Percentiles rank a stretch among this genome's conserved stretches.
phyloP scores from a whole-genome alignment of 2,888 invertebrate species.

The Oxyscelio sp. region DNA sequence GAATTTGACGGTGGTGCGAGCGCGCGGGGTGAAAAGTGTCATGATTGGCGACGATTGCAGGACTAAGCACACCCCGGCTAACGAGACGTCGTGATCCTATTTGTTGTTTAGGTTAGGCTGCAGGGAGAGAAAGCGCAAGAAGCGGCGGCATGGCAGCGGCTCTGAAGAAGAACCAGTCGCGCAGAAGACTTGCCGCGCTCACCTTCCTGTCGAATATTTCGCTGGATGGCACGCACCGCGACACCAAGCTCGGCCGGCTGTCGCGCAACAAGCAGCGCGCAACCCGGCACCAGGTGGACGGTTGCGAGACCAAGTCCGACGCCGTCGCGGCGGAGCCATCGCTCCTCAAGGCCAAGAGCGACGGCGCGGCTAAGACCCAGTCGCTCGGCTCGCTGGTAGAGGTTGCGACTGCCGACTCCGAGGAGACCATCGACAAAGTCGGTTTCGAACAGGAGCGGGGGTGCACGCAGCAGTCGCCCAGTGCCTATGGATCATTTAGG shows the following conservation, averaged over 20 bases:
- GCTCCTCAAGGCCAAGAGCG: neutral
- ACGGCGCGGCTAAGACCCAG: conserved; percentile 18
- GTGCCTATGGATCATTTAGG: conserved; percentile 77
- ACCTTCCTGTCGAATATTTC: conserved; percentile 98
- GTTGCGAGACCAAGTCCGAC: neutral
- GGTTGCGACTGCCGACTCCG: conserved; percentile 83
- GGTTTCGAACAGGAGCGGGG: conserved; percentile 84
- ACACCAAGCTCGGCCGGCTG: conserved; percentile 90
- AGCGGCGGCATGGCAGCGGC: conserved; percentile 89
- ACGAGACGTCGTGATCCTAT: conserved; percentile 46
- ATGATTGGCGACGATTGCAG: conserved; percentile 16
- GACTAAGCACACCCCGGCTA: conserved; percentile 42
- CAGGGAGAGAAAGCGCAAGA: neutral
- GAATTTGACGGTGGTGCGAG: conserved; percentile 24
- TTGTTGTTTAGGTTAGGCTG: conserved; percentile 45
- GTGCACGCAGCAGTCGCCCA: conserved; percentile 79
- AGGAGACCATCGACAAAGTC: conserved; percentile 90
- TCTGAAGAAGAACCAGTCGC: conserved; percentile 91
- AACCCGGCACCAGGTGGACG: neutral
- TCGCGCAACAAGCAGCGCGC: conserved; percentile 81
- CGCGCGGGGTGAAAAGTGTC: conserved; percentile 18
- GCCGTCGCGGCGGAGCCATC: neutral
- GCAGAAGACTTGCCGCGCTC: conserved; percentile 96
- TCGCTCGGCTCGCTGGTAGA: conserved; percentile 93
- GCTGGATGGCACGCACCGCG: conserved; percentile 95